These are phyloP conservation scores for Hermaeophaga mercurialis DNA, from an alignment of 2,888 invertebrate species.

Conservation along the genomic window DNA sequence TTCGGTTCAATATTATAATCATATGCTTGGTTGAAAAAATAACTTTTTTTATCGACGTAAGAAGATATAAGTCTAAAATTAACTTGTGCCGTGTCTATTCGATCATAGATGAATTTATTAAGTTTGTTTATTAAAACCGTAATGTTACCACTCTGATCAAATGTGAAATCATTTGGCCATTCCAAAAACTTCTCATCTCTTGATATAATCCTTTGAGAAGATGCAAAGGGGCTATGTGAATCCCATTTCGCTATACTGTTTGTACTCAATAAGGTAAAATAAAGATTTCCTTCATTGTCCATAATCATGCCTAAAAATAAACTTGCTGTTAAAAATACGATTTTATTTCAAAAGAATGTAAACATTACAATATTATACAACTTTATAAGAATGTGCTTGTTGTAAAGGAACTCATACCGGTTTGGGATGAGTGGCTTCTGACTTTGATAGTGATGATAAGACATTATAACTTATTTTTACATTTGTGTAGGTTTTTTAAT, in stretches of 20 bases:
- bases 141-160: conserved; percentile 69
- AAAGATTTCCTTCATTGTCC: conserved; percentile 71
- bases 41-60: conserved; percentile 66
- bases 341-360: too few relatives aligned
- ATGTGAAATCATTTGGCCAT: conserved; percentile 75
- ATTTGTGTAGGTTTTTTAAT: too few relatives aligned
- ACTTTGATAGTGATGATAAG: too few relatives aligned
- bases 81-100: conserved; percentile 63
- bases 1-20: conserved; percentile 35
- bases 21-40: conserved; percentile 62
- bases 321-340: too few relatives aligned
- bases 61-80: conserved; percentile 73
- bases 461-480: too few relatives aligned
- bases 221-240: conserved; percentile 62
- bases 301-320: conserved; percentile 74
- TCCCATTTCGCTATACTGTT: conserved; percentile 76
- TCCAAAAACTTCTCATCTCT: conserved; percentile 71
- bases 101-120: conserved; percentile 68
- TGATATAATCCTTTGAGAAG: conserved; percentile 68
- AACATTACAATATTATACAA: too few relatives aligned
- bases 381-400: too few relatives aligned
- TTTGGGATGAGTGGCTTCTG: too few relatives aligned
- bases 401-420: too few relatives aligned
- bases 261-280: conserved; percentile 71
- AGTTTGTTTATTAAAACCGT: conserved; percentile 72